Percentiles rank a stretch among this genome's conserved stretches.
Evolutionary conservation across 2,888 invertebrate genomes (phyloP).

Genomic region (Sarcophaga carnaria): DNA sequence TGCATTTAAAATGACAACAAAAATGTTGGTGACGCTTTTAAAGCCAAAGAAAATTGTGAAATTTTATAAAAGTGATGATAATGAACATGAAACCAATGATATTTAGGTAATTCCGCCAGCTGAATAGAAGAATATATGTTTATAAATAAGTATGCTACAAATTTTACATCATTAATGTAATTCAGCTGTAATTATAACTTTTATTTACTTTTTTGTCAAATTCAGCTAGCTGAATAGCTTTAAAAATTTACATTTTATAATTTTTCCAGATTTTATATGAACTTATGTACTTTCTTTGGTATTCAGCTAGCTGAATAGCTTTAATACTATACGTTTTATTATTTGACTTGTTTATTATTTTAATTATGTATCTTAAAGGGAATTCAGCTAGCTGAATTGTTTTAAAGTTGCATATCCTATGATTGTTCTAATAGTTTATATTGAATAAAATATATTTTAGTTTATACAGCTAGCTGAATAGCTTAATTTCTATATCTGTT

Average conservation of each 20-base stretch:
- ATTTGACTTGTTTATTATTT: too few species aligned
- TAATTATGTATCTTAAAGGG: background rate
- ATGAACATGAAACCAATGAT: background rate
- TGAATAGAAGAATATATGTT: too few species aligned
- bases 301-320: constrained; percentile 33
- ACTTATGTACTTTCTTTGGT: background rate
- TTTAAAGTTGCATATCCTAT: too few species aligned
- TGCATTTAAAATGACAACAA: background rate
- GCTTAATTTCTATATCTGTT: background rate
- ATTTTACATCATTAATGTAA: too few species aligned
- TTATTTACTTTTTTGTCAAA: background rate
- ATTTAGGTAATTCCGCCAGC: background rate
- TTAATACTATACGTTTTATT: background rate
- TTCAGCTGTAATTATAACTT: too few species aligned
- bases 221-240: background rate
- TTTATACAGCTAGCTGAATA: constrained; percentile 5
- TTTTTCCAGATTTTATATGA: background rate
- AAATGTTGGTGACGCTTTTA: background rate
- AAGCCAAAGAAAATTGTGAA: background rate
- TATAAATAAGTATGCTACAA: too few species aligned
- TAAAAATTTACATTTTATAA: background rate
- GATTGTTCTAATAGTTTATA: too few species aligned
- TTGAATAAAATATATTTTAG: background rate
- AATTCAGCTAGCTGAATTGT: constrained; percentile 10
- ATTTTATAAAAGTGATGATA: background rate